phyloP scores from a whole-genome alignment of 2,797 vertebrate species.

The Pangasius krempfi region DNA sequence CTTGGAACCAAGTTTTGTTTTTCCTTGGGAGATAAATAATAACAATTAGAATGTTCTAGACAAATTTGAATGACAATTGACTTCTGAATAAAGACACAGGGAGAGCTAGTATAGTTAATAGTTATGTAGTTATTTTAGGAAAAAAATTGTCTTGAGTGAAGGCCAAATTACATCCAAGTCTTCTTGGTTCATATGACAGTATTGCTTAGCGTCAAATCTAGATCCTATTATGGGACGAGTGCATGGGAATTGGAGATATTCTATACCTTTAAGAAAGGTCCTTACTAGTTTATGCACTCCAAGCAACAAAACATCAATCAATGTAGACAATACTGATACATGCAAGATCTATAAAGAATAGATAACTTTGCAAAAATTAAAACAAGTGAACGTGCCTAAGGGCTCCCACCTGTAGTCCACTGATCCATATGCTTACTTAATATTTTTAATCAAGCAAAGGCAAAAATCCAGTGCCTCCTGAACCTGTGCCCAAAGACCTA shows the following conservation, averaged over 20 bases:
- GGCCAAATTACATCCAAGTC: not conserved
- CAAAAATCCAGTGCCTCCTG: too few species aligned
- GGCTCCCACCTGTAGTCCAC: not conserved
- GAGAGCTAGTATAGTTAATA: too few species aligned
- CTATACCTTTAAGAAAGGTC: not conserved
- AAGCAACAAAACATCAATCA: not conserved
- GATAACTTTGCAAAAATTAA: too few species aligned
- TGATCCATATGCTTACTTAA: too few species aligned
- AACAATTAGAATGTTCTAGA: not conserved
- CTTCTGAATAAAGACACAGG: not conserved
- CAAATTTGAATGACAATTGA: not conserved
- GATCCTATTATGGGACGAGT: not conserved
- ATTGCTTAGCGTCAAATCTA: not conserved
- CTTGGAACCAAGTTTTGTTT: too few species aligned
- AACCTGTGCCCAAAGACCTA: too few species aligned
- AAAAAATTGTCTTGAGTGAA: not conserved
- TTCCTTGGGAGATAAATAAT: not conserved
- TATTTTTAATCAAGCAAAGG: too few species aligned
- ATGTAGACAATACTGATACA: not conserved
- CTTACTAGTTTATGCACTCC: not conserved
- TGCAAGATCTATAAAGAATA: not conserved
- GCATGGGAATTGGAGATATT: not conserved
- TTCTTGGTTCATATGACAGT: not conserved
- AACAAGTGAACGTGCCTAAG: not conserved
- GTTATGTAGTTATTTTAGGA: too few species aligned